These are phyloP conservation scores for mouse (Mus musculus) DNA, from an alignment of 2,113 vertebrate genomes.

Conservation along the genomic window DNA sequence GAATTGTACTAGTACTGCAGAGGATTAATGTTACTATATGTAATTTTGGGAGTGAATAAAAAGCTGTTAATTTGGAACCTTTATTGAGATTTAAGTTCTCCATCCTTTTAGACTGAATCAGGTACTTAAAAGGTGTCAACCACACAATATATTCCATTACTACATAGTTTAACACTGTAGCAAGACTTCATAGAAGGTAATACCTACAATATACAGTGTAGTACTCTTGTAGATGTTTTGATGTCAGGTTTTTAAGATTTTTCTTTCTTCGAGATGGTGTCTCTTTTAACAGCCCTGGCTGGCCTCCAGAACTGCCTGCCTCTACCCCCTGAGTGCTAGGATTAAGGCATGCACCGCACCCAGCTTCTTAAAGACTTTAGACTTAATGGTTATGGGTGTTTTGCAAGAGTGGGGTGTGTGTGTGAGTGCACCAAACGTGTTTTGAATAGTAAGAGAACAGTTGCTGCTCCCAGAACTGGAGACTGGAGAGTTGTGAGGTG, in stretches of 20 bases:
- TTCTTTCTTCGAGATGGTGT: not conserved
- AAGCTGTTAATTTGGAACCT: conserved; percentile 5
- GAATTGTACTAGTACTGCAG: not conserved
- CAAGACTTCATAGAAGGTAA: conserved; percentile 8
- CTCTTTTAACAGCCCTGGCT: too few species aligned
- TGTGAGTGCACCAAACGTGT: not conserved
- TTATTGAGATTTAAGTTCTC: conserved; percentile 29
- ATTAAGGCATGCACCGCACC: too few species aligned
- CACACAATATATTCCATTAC: not conserved
- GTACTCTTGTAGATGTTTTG: not conserved
- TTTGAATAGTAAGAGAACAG: not conserved
- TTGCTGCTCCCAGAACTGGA: not conserved
- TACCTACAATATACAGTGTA: not conserved
- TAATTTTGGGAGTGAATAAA: conserved; percentile 39
- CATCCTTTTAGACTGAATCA: conserved; percentile 36
- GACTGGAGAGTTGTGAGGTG: not conserved
- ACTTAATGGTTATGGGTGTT: not conserved
- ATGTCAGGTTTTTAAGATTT: not conserved
- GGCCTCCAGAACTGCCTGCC: too few species aligned
- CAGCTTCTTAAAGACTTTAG: too few species aligned
- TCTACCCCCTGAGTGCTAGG: too few species aligned
- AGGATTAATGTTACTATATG: not conserved
- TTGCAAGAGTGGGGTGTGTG: not conserved
- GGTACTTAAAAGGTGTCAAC: conserved; percentile 2
- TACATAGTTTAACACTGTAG: not conserved